These are phyloP conservation scores for Colletes latitarsis DNA, from an alignment of 1,140 invertebrate genomes.

Conservation along the genomic window DNA sequence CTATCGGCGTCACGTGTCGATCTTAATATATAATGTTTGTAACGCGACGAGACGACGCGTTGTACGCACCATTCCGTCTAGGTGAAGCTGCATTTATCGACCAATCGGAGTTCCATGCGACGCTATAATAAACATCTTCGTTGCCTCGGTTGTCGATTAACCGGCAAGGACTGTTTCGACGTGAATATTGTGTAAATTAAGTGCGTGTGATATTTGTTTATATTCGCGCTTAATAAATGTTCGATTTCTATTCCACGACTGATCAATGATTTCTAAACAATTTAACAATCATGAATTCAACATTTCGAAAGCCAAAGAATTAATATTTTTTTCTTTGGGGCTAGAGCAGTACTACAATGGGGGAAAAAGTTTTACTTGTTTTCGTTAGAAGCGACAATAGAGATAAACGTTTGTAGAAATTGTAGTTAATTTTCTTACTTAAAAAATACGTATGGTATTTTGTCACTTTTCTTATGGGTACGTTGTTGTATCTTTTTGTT, in stretches of 20 bases:
- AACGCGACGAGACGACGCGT: conserved; percentile 29
- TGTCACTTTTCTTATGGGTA: too few species aligned
- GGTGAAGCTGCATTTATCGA: not conserved
- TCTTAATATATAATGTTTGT: conserved; percentile 12
- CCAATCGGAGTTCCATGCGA: too few species aligned
- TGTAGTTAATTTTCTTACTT: too few species aligned
- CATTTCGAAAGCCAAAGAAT: too few species aligned
- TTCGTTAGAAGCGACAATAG: too few species aligned
- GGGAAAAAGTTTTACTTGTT: too few species aligned
- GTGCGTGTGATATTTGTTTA: conserved; percentile 57
- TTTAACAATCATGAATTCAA: not conserved
- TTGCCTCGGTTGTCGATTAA: not conserved
- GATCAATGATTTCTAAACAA: not conserved
- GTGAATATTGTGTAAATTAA: conserved; percentile 58
- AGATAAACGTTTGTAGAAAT: too few species aligned
- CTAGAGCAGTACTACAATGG: too few species aligned
- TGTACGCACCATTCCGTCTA: not conserved
- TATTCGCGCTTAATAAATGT: conserved; percentile 59
- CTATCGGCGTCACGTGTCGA: not conserved
- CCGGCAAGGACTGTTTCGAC: conserved; percentile 18
- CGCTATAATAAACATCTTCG: not conserved
- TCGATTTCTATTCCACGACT: conserved; percentile 20
- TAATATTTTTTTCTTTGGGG: too few species aligned
- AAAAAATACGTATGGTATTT: too few species aligned
- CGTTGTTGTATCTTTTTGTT: too few species aligned